phyloP scores from a whole-genome alignment of 2,113 vertebrate species.

The Motacilla alba region DNA sequence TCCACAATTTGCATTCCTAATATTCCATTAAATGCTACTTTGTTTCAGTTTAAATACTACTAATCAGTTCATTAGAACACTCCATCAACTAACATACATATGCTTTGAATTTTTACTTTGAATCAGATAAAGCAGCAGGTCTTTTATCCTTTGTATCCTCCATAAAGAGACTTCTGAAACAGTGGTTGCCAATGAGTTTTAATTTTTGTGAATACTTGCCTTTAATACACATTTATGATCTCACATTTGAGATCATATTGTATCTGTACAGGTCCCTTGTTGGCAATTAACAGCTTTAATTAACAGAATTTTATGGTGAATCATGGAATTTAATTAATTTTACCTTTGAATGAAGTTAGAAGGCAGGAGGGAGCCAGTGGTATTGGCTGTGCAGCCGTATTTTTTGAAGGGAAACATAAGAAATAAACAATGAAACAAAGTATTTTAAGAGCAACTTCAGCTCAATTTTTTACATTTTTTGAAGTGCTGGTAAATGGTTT shows the following conservation, averaged over 20 bases:
- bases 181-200: neutral
- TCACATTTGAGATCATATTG: neutral
- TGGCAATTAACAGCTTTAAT: neutral
- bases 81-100: neutral
- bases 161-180: neutral
- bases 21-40: neutral
- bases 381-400: neutral
- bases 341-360: neutral
- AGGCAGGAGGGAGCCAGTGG: accelerated
- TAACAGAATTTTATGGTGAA: neutral
- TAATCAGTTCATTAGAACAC: neutral
- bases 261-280: neutral
- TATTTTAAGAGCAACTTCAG: neutral
- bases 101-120: neutral
- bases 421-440: neutral
- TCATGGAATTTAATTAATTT: neutral
- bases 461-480: neutral
- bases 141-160: neutral
- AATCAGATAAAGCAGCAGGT: neutral
- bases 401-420: neutral
- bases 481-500: neutral
- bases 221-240: neutral
- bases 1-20: neutral
- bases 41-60: neutral
- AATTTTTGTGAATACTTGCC: neutral